Conservation (phyloP, 2,888 invertebrate species). For the Syrista parreyssii region DNA sequence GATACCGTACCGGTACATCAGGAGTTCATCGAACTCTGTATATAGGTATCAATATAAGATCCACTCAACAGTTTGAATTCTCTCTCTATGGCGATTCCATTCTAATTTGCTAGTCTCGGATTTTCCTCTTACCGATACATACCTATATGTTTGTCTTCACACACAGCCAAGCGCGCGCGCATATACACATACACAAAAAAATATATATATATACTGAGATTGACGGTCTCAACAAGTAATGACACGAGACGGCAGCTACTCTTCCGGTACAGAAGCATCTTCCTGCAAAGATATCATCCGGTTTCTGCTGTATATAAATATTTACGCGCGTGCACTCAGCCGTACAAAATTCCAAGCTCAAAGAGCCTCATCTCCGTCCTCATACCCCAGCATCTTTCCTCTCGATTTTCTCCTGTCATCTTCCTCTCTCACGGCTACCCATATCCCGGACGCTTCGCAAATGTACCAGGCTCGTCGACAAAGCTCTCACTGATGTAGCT, state of each 20-base stretch:
- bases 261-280: neutral
- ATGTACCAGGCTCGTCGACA: neutral
- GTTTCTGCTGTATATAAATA: slow-evolving; percentile 38
- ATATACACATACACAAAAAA: no score
- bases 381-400: neutral
- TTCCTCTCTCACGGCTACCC: neutral
- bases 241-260: neutral
- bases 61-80: neutral
- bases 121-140: neutral
- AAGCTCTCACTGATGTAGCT: neutral
- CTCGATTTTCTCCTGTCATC: neutral
- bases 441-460: neutral
- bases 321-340: slow-evolving; percentile 35
- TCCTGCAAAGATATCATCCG: slow-evolving; percentile 29
- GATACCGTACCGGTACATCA: neutral
- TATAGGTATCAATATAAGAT: neutral
- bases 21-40: neutral
- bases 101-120: neutral
- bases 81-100: neutral
- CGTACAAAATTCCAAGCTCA: slow-evolving; percentile 17
- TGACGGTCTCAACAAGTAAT: neutral
- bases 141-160: neutral
- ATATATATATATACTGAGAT: neutral
- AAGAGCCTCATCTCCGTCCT: neutral
- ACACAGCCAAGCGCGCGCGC: no score